Evolutionary conservation across 2,888 invertebrate species (phyloP), one percentile per base, ranked within the genome.

Genomic region (Oasisia sp.): DNA sequence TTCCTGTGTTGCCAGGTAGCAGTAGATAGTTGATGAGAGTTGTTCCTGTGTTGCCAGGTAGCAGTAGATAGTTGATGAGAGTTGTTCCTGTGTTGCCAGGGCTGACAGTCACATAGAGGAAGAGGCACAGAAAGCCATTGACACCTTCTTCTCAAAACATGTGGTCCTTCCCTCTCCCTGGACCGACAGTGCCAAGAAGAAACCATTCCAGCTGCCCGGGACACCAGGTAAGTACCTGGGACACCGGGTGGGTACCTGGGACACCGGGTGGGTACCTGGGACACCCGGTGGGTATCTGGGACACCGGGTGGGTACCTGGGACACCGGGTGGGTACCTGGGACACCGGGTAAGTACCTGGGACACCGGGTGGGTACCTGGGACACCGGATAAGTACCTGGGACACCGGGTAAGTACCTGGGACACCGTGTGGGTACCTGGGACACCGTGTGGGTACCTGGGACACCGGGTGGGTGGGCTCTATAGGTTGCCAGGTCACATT

Each of bases 161-260:
- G 92, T 95, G 14, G 95, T 96, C 45, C 95, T 94, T 1, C 95
- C 95, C 0, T 96, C 96, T 8, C 96, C 96, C 0, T 95, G 95
- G 95, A 93, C 93, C 32, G 94, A 94, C 44, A 91, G 91, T 32
- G 32, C 90, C 89, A 89, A 58, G 74, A 92, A 93, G n/a, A 92
- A 74, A 58, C 90, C 92, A 32, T 92, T 92, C 58, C 19, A 91
- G 27, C 92, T 93, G 4, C 92, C 93, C 32, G 32, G 90, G 11
- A 93, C 93, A 5, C 93, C 93, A 91, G n/a, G n/a, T n/a, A n/a
- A n/a, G n/a, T n/a, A n/a, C n/a, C n/a, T n/a, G n/a, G n/a, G n/a
- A n/a, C n/a, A n/a, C n/a, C n/a, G n/a, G 92, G 93, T 93, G 45
- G 27, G 58, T 58, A 19, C 12, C 45, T 9, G 45, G n/a, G n/a